Evolutionary conservation across 2,797 vertebrate species (phyloP).

Genomic region (Sebastes jordani): DNA sequence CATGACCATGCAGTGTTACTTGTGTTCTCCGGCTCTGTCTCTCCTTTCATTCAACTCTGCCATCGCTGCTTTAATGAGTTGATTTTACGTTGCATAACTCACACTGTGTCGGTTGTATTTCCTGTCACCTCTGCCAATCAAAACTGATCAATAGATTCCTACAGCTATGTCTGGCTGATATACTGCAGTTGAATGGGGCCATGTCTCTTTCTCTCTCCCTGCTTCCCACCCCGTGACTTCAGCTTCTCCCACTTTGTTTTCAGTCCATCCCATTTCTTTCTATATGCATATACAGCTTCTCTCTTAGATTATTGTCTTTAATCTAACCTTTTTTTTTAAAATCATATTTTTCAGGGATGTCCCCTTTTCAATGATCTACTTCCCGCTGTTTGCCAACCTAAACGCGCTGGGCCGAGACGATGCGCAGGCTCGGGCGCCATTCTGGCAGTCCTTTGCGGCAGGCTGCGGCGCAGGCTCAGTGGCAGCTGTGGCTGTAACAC

Average conservation of each 20-base stretch:
- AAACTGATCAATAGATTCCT: slow-evolving; percentile 57
- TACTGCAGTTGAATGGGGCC: slow-evolving; percentile 21
- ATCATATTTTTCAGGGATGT: slow-evolving; percentile 76
- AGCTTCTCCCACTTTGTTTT: not conserved
- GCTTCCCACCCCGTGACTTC: not conserved
- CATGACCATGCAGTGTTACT: not conserved
- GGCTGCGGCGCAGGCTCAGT: slow-evolving; percentile 83
- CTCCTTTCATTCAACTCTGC: not conserved
- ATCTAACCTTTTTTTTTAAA: not conserved
- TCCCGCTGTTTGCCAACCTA: slow-evolving; percentile 87
- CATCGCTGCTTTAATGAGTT: not conserved
- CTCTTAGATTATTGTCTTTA: not conserved
- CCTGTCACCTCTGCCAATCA: slow-evolving; percentile 33
- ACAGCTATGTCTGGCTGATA: slow-evolving; percentile 60
- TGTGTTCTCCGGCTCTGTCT: not conserved
- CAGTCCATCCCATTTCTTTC: not conserved
- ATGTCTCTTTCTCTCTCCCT: not conserved
- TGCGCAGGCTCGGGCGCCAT: slow-evolving; percentile 72
- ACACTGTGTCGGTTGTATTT: not conserved
- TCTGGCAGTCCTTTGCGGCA: slow-evolving; percentile 84
- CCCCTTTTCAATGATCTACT: slow-evolving; percentile 90
- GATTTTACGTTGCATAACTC: slow-evolving; percentile 44
- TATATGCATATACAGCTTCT: not conserved
- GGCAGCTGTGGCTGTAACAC: slow-evolving; percentile 88
- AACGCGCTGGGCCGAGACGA: slow-evolving; percentile 79